Conservation (phyloP, 2,797 vertebrate species). For the Fratercula arctica region DNA sequence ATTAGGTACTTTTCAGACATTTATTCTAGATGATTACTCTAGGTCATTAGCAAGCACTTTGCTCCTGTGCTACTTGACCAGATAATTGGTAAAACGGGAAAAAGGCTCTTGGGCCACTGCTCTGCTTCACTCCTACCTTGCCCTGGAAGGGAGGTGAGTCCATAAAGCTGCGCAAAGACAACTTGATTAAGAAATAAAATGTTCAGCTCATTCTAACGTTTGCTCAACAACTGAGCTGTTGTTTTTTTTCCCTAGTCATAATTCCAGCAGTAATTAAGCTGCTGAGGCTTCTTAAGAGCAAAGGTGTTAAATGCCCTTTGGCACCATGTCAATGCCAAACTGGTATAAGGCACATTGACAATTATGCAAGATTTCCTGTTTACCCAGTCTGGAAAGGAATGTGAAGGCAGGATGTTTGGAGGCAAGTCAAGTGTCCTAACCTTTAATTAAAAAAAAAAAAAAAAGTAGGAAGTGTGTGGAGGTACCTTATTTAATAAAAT, state of each 20-base stretch:
- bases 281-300: neutral
- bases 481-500: neutral
- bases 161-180: neutral
- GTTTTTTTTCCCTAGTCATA: neutral
- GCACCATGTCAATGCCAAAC: neutral
- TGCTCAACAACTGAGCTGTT: neutral
- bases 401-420: constrained; percentile 1
- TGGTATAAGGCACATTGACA: neutral
- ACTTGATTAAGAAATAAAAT: neutral
- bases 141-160: neutral
- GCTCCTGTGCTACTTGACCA: neutral
- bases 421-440: neutral
- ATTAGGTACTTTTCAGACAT: neutral
- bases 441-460: neutral
- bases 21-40: neutral
- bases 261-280: constrained; percentile 26
- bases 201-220: neutral
- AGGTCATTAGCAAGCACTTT: neutral
- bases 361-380: constrained; percentile 58
- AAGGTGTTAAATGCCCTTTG: constrained; percentile 17
- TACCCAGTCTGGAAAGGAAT: constrained; percentile 18
- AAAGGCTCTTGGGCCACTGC: neutral
- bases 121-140: neutral
- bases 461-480: neutral
- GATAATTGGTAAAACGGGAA: neutral